Conservation (phyloP, 2,797 vertebrate species). For the Pantherophis alleghaniensis region DNA sequence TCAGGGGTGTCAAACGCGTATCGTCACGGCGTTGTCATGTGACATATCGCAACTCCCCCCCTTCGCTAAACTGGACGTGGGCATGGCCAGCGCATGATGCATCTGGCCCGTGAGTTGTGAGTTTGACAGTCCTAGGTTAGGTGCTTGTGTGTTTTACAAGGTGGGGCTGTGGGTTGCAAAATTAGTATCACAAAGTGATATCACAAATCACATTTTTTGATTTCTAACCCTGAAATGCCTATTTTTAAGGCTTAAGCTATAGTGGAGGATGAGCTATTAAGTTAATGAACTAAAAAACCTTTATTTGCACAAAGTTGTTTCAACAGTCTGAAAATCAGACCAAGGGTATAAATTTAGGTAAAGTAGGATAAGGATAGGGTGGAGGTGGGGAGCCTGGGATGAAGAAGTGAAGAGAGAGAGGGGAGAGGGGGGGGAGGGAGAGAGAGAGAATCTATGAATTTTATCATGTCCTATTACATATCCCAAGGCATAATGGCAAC, state of each 20-base stretch:
- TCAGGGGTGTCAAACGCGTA: not conserved
- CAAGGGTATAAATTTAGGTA: not conserved
- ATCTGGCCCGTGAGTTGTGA: rapidly evolving
- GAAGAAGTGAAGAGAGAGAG: not conserved
- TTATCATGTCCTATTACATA: not conserved
- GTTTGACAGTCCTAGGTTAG: not conserved
- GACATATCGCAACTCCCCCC: too few species aligned
- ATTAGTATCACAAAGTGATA: not conserved
- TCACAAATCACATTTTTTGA: not conserved
- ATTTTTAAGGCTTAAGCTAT: not conserved
- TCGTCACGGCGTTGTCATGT: too few species aligned
- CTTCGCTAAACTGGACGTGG: too few species aligned
- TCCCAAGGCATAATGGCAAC: not conserved
- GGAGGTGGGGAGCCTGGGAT: not conserved
- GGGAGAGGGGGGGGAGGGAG: too few species aligned
- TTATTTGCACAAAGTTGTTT: not conserved
- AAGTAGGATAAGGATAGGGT: not conserved
- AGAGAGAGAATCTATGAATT: not conserved
- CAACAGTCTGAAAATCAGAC: not conserved
- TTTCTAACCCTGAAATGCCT: not conserved
- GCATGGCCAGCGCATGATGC: too few species aligned
- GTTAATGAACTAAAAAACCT: not conserved
- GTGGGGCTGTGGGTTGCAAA: not conserved
- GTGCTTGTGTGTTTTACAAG: not conserved
- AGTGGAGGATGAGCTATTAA: not conserved